Evolutionary conservation across 2,113 vertebrate genomes (phyloP).

Genomic region (Cromileptes altivelis): DNA sequence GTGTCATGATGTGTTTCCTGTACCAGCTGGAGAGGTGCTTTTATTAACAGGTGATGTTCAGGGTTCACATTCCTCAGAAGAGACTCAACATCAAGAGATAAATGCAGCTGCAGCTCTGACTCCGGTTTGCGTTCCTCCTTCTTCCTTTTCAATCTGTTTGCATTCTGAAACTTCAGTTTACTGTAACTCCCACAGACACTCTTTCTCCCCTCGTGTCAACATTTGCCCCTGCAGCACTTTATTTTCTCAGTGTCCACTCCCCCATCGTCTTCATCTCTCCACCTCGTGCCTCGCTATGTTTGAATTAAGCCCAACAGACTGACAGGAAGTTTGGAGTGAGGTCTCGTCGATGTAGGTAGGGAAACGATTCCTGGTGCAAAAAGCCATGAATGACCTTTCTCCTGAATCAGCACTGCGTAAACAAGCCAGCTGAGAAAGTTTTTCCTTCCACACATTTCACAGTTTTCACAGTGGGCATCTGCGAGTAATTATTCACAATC

Average conservation of each 20-base stretch:
- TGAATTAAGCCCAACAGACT: not conserved
- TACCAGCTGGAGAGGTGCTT: slow-evolving; percentile 2
- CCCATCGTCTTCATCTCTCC: not conserved
- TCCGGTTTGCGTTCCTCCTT: not conserved
- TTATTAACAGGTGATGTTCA: slow-evolving; percentile 19
- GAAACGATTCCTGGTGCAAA: slow-evolving; percentile 21
- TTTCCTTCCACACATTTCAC: slow-evolving; percentile 4
- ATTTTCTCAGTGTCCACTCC: slow-evolving; percentile 28
- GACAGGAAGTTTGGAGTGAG: slow-evolving; percentile 10
- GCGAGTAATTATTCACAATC: slow-evolving; percentile 8
- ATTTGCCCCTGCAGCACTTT: slow-evolving; percentile 19
- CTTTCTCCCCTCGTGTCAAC: not conserved
- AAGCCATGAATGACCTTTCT: not conserved
- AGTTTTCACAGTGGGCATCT: not conserved
- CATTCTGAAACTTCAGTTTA: slow-evolving; percentile 17
- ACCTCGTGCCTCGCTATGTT: not conserved
- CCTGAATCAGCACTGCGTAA: not conserved
- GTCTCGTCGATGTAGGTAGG: not conserved
- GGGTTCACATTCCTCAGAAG: slow-evolving; percentile 29
- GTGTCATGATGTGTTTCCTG: not conserved
- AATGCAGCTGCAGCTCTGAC: not conserved
- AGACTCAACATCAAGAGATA: not conserved
- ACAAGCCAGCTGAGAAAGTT: not conserved
- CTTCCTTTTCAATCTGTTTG: not conserved
- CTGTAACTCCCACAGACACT: not conserved